Evolutionary conservation across 2,797 vertebrate genomes (phyloP).

Genomic region (Podarcis siculus): DNA sequence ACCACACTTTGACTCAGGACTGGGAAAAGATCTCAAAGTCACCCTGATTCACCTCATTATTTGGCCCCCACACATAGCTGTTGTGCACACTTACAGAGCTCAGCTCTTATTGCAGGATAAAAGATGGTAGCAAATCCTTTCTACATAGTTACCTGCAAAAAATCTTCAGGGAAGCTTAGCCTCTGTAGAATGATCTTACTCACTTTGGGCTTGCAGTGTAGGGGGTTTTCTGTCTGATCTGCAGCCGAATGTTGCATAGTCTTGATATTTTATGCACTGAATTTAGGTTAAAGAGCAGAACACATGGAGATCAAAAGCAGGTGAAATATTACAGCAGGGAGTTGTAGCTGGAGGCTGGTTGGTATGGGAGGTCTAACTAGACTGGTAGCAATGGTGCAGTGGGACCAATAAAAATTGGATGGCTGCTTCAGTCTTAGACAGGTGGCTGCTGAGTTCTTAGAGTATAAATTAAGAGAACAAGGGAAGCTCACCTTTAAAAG

Average conservation of each 20-base stretch:
- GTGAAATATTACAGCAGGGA: constrained; percentile 37
- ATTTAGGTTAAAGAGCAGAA: constrained; percentile 17
- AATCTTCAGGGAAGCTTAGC: background rate
- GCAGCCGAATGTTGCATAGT: background rate
- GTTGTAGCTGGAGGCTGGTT: constrained; percentile 16
- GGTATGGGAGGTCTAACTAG: constrained; percentile 43
- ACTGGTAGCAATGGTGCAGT: constrained; percentile 29
- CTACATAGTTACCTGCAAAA: background rate
- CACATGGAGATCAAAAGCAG: constrained; percentile 15
- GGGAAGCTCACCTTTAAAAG: constrained; percentile 56
- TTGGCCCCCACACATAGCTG: too few species aligned
- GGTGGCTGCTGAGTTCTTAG: constrained; percentile 45
- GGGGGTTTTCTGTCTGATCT: background rate
- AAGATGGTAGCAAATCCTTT: background rate
- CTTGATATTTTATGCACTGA: constrained; percentile 15
- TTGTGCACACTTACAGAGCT: background rate
- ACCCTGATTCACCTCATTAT: too few species aligned
- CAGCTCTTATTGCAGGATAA: background rate
- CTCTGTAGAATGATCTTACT: background rate
- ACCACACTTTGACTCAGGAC: too few species aligned
- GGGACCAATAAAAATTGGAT: constrained; percentile 38
- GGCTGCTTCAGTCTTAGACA: constrained; percentile 37
- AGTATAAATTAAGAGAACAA: constrained; percentile 48
- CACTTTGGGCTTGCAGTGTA: background rate
- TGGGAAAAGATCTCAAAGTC: too few species aligned